Conservation (phyloP, 2,888 invertebrate genomes). For the Lasioglossum leucozonium region DNA sequence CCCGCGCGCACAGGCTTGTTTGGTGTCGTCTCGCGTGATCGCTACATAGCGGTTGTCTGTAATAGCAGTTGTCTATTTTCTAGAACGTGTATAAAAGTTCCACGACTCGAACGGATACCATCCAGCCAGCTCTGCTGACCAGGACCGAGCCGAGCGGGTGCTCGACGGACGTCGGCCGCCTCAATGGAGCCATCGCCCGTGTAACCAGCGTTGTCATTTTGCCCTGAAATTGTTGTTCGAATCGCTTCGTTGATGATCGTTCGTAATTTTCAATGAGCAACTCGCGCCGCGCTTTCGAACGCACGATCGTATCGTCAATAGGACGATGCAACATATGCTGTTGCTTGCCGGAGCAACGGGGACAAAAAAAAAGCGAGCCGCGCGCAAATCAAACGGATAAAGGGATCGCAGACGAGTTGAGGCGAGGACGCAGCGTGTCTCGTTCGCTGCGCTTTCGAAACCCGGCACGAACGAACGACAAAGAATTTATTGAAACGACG, state of each 20-base stretch:
- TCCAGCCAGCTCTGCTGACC: constrained; percentile 67
- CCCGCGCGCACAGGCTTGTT: background rate
- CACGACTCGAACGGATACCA: constrained; percentile 69
- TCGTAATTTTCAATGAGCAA: constrained; percentile 2
- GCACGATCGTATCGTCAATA: background rate
- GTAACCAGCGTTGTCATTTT: constrained; percentile 3
- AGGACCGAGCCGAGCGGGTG: background rate
- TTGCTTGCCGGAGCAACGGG: background rate
- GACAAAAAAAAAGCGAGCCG: background rate
- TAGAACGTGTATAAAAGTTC: constrained; percentile 70
- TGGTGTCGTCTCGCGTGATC: background rate
- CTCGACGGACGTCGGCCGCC: background rate
- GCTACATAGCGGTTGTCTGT: background rate
- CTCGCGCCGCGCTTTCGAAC: constrained; percentile 24
- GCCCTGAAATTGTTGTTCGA: constrained; percentile 26
- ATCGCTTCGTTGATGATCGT: constrained; percentile 45
- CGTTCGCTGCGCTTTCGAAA: constrained; percentile 20
- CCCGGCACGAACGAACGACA: constrained; percentile 29
- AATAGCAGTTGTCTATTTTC: constrained; percentile 22
- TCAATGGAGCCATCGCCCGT: background rate
- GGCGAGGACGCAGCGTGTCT: background rate
- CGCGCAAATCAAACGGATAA: background rate
- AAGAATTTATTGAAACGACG: constrained; percentile 14
- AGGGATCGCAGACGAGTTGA: background rate
- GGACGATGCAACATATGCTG: background rate